Percentiles rank a stretch among this genome's conserved stretches.
phyloP scores from a whole-genome alignment of 2,113 vertebrate genomes.

The Pelvicachromis taeniatus region DNA sequence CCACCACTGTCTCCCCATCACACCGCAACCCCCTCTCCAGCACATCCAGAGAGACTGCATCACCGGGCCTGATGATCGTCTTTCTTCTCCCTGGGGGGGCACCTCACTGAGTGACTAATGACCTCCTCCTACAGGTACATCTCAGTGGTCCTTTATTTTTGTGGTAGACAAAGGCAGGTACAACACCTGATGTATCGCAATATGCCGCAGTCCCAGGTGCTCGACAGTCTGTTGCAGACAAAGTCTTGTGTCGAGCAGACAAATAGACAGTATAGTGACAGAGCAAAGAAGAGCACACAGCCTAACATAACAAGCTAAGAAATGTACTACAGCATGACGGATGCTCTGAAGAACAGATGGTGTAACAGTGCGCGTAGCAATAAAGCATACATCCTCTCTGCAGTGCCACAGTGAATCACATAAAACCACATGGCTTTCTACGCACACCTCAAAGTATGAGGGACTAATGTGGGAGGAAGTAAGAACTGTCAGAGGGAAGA shows the following conservation, averaged over 20 bases:
- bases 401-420: conserved; percentile 16
- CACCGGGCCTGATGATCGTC: neutral
- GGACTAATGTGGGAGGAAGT: neutral
- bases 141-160: neutral
- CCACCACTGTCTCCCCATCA: neutral
- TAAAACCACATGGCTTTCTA: neutral
- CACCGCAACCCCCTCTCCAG: neutral
- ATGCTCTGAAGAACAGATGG: conserved; percentile 29
- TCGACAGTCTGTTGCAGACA: neutral
- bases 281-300: neutral
- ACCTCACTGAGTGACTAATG: conserved; percentile 20
- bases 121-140: neutral
- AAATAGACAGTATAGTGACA: neutral
- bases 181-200: neutral
- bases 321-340: neutral
- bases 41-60: conserved; percentile 13
- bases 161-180: neutral
- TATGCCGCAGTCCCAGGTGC: conserved; percentile 3
- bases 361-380: neutral
- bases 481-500: neutral
- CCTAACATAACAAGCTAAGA: neutral
- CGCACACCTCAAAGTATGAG: neutral
- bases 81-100: neutral
- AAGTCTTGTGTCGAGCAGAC: neutral
- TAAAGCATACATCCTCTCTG: conserved; percentile 26